A percentile compares a stretch with the other conserved stretches of the same genome.
These are phyloP conservation scores for Psix sp. DNA, from an alignment of 1,140 invertebrate genomes.

Conservation along the genomic window DNA sequence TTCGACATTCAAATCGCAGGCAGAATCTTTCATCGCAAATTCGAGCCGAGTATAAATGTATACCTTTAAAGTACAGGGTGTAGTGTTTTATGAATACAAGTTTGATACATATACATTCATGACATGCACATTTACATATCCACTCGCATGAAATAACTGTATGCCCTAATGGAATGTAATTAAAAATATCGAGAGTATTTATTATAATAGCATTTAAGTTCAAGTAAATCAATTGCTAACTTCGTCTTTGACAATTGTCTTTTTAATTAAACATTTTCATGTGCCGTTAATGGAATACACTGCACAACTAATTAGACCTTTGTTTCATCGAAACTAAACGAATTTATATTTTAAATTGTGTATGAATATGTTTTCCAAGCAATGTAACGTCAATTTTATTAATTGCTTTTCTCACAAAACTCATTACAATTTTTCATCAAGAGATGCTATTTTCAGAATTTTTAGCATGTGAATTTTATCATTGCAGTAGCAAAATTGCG, in stretches of 20 bases:
- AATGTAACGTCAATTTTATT: no score
- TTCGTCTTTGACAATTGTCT: neutral
- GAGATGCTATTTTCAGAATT: no score
- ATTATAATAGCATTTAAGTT: conserved; percentile 9
- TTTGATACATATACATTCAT: conserved; percentile 5
- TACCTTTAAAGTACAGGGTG: conserved; percentile 3
- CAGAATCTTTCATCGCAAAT: conserved; percentile 14
- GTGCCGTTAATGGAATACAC: no score
- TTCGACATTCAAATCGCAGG: conserved; percentile 1
- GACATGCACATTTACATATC: conserved; percentile 10
- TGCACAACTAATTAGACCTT: no score
- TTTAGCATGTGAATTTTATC: no score
- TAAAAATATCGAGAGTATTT: conserved; percentile 13
- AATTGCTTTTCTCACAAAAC: no score
- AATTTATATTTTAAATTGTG: no score
- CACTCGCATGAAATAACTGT: conserved; percentile 8
- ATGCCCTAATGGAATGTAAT: conserved; percentile 6
- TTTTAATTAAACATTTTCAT: neutral
- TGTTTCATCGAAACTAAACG: no score
- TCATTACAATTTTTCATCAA: no score
- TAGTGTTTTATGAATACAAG: conserved; percentile 4
- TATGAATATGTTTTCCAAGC: no score
- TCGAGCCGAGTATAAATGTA: conserved; percentile 2
- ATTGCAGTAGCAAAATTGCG: no score
- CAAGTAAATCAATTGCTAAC: neutral